Evolutionary conservation across 2,888 invertebrate genomes (phyloP).

Genomic region (Pocota personata): DNA sequence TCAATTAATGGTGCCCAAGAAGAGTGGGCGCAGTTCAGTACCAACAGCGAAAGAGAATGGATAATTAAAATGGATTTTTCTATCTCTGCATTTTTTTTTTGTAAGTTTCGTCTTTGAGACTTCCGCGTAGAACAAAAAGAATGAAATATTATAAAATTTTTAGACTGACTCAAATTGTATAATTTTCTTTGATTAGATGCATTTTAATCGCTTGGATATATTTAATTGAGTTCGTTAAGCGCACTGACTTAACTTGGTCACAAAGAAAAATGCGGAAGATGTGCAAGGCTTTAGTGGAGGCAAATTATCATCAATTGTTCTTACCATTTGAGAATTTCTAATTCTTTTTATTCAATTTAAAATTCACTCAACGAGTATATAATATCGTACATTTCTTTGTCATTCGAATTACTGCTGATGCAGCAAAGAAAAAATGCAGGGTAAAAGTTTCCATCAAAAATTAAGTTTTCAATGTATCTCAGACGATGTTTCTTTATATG

Average conservation of each 20-base stretch:
- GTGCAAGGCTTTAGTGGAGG: conserved; percentile 11
- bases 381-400: no score
- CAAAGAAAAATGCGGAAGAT: neutral
- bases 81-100: neutral
- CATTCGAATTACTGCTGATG: no score
- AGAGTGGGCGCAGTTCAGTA: neutral
- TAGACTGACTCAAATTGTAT: conserved; percentile 17
- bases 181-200: conserved; percentile 22
- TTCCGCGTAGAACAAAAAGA: neutral
- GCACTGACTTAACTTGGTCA: neutral
- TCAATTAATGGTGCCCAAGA: conserved; percentile 39
- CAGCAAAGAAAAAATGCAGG: no score
- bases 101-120: neutral
- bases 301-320: neutral
- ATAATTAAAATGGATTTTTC: conserved; percentile 23
- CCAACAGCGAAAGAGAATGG: neutral
- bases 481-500: no score
- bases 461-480: no score
- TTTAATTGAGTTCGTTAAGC: conserved; percentile 8
- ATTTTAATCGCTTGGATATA: conserved; percentile 38
- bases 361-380: no score
- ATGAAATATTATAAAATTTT: neutral
- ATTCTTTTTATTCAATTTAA: neutral
- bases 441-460: no score
- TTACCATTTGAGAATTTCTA: neutral